Evolutionary conservation across 2,797 vertebrate genomes (phyloP), one percentile per base, ranked within the genome.

Genomic region (Paratrypauchen microcephalus): DNA sequence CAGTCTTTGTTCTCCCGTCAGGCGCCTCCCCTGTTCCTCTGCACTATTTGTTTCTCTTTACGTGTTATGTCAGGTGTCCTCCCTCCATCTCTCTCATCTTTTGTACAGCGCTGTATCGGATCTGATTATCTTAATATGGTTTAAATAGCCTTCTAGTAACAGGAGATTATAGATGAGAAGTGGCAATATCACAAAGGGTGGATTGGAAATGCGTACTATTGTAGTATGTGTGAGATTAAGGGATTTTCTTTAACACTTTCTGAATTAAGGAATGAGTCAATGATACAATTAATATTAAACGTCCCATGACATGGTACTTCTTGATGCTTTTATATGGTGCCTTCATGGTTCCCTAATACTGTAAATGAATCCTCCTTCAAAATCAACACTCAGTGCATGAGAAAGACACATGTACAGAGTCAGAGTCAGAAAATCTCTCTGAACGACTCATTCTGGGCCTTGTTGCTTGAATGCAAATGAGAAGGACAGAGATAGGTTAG

Each of bases 61-160:
- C 15, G 12, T 28, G 4, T 56, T 62, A 56, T 68, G 57, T 65
- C 45, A 23, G 13, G 41, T 32, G 64, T 36, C 71, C 73, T 66
- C 11, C 19, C 9, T 70, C 57, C 50, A 5, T 32, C 41, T 45
- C 23, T n/a, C 54, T 55, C 19, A 68, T 69, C 28, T 60, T 24
- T 13, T 65, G 28, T 15, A 8, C 19, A 30, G 32, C 19, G 68
- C 68, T 52, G 30, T 52, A 73, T 67, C 61, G 36, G 18, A 82
- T 72, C 60, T 54, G 39, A 83, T 87, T 79, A 70, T 66, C 19
- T 57, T 28, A 74, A 58, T 55, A 13, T 63, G 59, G 58, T 9
- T 56, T 69, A 69, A 68, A 65, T 26, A 63, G 58, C 21, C 41
- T 30, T 66, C 73, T 61, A 59, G 48, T 65, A 65, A 50, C 18